Base-by-base conservation (phyloP, 1,140 invertebrate species). In the Uloborus diversus region DNA sequence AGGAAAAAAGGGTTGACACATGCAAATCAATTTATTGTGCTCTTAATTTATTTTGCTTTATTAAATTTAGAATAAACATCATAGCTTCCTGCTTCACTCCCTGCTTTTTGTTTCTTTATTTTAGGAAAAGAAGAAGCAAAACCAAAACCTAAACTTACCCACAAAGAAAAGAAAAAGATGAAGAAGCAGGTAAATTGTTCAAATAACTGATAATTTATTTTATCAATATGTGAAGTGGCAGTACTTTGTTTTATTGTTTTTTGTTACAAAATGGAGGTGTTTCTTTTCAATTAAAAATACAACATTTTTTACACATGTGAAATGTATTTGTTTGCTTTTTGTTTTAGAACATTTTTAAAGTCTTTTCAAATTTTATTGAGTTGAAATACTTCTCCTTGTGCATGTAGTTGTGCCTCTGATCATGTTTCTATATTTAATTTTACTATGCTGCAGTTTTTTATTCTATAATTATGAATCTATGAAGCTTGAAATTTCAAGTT, bases 101-200 rank as follows among this genome's bases (percentile, higher is more conserved):
- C 47, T 35, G 17, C 47, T 57, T 14, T 30, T n/a, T 37, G 28
- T 42, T 42, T 78, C n/a, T 61, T 65, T 25, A 56, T 23, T 20
- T 37, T 78, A 65, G 14, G 13, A 30, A 57, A 53, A 37, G 37
- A 59, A 47, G 53, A 47, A 62, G 81, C 76, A 42, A 79, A 73
- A 79, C 64, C 64, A 49, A 68, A 25, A 65, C 61, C 28, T 70
- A 84, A 96, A 87, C 84, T 97, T 56, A 95, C 94, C 13, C 94
- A 97, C 84, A 98, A 97, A 87, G 96, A 98, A 85, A 93, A 96
- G 84, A 98, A 98, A 85, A 97, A 97, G 85, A 84, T 96, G 65
- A 96, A 97, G 85, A 98, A 97, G 84, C 86, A 88, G 84, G 88
- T 87, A 84, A 79, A 71, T 82, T 64, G 35, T 68, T 68, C 9